A percentile compares a stretch with the other conserved stretches of the same genome.
These are phyloP conservation scores for Stenichneumon culpator DNA, from an alignment of 2,888 invertebrate species.

Conservation along the genomic window DNA sequence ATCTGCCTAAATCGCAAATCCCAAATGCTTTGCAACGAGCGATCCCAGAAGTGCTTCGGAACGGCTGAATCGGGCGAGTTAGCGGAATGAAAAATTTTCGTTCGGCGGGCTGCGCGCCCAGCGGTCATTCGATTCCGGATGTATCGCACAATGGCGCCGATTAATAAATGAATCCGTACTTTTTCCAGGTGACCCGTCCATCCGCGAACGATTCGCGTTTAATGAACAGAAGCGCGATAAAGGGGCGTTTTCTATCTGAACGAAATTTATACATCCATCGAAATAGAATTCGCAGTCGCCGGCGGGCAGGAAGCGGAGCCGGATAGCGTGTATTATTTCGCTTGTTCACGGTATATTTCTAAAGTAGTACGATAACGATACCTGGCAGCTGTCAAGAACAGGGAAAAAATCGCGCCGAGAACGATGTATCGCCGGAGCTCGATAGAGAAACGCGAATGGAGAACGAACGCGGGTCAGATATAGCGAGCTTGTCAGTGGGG, in stretches of 20 bases:
- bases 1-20: neutral
- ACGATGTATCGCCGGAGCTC: constrained; percentile 46
- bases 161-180: neutral
- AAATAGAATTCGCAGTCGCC: constrained; percentile 62
- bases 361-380: constrained; percentile 61
- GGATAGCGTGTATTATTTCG: constrained; percentile 66
- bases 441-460: constrained; percentile 13
- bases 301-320: neutral
- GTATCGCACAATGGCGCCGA: constrained; percentile 12
- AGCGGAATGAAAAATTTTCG: neutral
- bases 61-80: too few species aligned
- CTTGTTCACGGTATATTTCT: constrained; percentile 62
- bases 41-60: neutral
- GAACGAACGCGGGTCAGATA: constrained; percentile 29
- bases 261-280: constrained; percentile 14
- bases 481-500: constrained; percentile 18
- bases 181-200: neutral
- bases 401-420: constrained; percentile 66
- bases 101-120: neutral
- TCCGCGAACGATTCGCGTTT: neutral
- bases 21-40: neutral
- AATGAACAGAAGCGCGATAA: constrained; percentile 8
- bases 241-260: neutral
- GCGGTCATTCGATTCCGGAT: neutral
- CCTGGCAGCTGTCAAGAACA: constrained; percentile 70